Conservation (phyloP, 1,140 invertebrate genomes). For the Temnothorax nylanderi region DNA sequence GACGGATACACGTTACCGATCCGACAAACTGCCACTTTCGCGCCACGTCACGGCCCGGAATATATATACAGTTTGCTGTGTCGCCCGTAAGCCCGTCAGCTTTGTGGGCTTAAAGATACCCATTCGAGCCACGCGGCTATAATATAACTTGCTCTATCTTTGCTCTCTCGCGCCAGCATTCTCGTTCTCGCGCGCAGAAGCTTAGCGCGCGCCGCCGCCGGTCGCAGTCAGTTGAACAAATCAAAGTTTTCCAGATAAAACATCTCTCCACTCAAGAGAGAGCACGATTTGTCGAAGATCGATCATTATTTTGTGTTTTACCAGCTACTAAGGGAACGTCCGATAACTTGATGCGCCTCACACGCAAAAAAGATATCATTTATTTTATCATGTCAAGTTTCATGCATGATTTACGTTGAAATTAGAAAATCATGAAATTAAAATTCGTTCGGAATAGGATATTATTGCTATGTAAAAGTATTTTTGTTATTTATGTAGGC, state of each 20-base stretch:
- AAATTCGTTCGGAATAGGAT: background rate
- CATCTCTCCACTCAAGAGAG: background rate
- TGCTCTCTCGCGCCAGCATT: background rate
- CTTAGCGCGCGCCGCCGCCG: background rate
- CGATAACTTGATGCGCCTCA: background rate
- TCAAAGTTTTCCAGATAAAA: background rate
- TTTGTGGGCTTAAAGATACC: slow-evolving; percentile 25
- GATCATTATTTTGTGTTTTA: background rate
- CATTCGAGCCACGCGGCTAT: background rate
- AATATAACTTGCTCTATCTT: slow-evolving; percentile 19
- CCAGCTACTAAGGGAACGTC: background rate
- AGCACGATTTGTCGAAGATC: background rate
- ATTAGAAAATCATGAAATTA: background rate
- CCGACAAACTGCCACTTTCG: slow-evolving; percentile 42
- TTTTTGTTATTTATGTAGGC: background rate
- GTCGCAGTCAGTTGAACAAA: background rate
- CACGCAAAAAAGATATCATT: background rate
- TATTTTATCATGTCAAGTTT: background rate
- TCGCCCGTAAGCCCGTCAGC: slow-evolving; percentile 19
- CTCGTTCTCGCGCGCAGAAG: background rate
- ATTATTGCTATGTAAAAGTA: background rate
- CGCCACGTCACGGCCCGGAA: slow-evolving; percentile 1
- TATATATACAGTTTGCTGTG: slow-evolving; percentile 10
- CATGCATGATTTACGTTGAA: background rate
- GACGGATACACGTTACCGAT: background rate